Evolutionary conservation across 2,797 vertebrate genomes (phyloP), one percentile per base, ranked within the genome.

Genomic region (Myotis pilosus): DNA sequence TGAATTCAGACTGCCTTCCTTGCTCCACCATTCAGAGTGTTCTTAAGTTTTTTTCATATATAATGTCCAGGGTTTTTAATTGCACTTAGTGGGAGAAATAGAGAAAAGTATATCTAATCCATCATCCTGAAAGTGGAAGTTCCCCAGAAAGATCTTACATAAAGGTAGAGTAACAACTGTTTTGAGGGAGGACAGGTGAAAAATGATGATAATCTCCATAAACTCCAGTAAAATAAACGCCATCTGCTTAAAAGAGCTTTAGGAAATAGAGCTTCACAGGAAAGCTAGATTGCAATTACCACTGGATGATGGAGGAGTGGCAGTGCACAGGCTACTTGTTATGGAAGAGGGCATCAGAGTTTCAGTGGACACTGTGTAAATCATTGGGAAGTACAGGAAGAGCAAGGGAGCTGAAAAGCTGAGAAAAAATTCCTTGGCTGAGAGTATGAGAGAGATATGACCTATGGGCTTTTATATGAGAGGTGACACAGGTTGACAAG

Each of bases 121-220:
- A 57, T 92, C 68, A 82, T 81, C 74, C 20, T 81, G 30, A 62
- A 84, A 66, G 60, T 49, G 1, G 44, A 75, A 55, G 44, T 74
- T 80, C 66, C 85, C 16, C 57, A 69, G 41, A 82, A 83, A 28
- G 17, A 53, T 91, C 83, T 87, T 68, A 62, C 76, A 71, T 60
- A 83, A 81, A 80, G 19, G 20, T 57, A 47, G 41, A 53, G 38
- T 69, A 91, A 78, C 66, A 80, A 64, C 22, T 62, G 23, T 75
- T 75, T 84, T 41, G 38, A 68, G 22, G 15, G 30, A 76, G 11
- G 36, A 78, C 68, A 87, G 41, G 60, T 76, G 22, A 72, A 80
- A 84, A 49, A 57, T 94, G 86, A 68, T 57, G 28, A 55, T 49
- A 41, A 88, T 90, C 66, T 89, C 64, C 84, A 74, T 71, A 85